These are phyloP conservation scores for Trichopria drosophilae DNA, from an alignment of 2,888 invertebrate genomes.

Conservation along the genomic window DNA sequence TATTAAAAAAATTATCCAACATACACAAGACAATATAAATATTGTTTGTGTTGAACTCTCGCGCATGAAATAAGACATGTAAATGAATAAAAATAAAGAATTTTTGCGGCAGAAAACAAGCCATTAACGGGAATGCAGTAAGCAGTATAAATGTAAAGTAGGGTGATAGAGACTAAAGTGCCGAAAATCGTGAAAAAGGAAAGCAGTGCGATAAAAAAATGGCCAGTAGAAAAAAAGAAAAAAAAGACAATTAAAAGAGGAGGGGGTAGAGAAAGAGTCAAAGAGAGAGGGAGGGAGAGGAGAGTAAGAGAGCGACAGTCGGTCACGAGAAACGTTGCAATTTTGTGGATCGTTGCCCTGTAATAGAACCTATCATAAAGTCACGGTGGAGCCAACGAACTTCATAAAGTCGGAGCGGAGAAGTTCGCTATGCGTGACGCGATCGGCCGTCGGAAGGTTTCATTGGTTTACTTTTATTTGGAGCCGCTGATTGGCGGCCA, in stretches of 20 bases:
- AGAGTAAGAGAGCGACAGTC: slow-evolving; percentile 18
- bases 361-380: slow-evolving; percentile 53
- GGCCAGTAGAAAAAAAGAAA: slow-evolving; percentile 26
- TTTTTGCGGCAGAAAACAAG: no score
- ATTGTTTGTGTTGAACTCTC: no score
- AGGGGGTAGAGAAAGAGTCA: slow-evolving; percentile 17
- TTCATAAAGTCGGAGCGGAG: slow-evolving; percentile 38
- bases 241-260: slow-evolving; percentile 19
- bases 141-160: no score
- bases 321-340: slow-evolving; percentile 42
- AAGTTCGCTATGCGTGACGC: slow-evolving; percentile 26
- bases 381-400: slow-evolving; percentile 36
- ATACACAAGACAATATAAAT: no score
- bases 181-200: slow-evolving; percentile 31
- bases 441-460: slow-evolving; percentile 24
- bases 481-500: no score
- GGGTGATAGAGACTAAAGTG: slow-evolving; percentile 11
- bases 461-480: slow-evolving; percentile 8
- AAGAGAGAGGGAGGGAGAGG: slow-evolving; percentile 18
- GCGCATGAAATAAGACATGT: no score
- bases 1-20: no score
- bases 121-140: no score
- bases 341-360: slow-evolving; percentile 54
- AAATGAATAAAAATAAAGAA: no score
- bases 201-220: slow-evolving; percentile 25